Percentiles rank a stretch among this genome's conserved stretches.
phyloP scores from a whole-genome alignment of 2,888 invertebrate species.

The Xylota sylvarum region DNA sequence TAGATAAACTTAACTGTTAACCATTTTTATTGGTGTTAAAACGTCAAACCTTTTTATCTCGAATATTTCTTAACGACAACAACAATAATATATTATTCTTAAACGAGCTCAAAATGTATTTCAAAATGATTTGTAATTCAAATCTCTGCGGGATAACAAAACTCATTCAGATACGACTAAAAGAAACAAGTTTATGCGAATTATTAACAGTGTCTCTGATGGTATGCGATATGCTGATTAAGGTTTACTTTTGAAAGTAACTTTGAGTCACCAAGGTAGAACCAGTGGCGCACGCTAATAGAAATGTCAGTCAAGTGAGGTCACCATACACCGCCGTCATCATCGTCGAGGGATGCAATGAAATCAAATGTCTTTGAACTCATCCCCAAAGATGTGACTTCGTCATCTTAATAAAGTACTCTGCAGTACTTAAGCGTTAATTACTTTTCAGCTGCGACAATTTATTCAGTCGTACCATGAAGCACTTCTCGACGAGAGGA shows the following conservation, averaged over 20 bases:
- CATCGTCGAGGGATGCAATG: background rate
- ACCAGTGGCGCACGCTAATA: background rate
- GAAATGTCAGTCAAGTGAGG: background rate
- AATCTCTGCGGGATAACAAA: slow-evolving; percentile 41
- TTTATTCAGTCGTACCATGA: slow-evolving; percentile 1
- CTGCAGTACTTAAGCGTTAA: slow-evolving; percentile 20
- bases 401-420: background rate
- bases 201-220: background rate
- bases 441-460: slow-evolving; percentile 13
- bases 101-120: slow-evolving; percentile 26
- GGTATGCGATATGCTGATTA: background rate
- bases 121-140: slow-evolving; percentile 48
- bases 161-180: slow-evolving; percentile 12
- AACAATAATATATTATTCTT: background rate
- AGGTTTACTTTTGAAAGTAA: background rate
- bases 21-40: slow-evolving; percentile 10
- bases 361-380: slow-evolving; percentile 3
- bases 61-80: slow-evolving; percentile 5
- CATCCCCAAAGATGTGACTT: background rate
- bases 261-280: background rate
- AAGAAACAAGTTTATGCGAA: slow-evolving; percentile 23
- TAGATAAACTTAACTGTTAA: slow-evolving; percentile 13
- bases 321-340: background rate
- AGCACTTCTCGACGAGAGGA: slow-evolving; percentile 21
- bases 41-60: background rate